phyloP scores from a whole-genome alignment of 2,113 vertebrate genomes.

The Carettochelys insculpta region DNA sequence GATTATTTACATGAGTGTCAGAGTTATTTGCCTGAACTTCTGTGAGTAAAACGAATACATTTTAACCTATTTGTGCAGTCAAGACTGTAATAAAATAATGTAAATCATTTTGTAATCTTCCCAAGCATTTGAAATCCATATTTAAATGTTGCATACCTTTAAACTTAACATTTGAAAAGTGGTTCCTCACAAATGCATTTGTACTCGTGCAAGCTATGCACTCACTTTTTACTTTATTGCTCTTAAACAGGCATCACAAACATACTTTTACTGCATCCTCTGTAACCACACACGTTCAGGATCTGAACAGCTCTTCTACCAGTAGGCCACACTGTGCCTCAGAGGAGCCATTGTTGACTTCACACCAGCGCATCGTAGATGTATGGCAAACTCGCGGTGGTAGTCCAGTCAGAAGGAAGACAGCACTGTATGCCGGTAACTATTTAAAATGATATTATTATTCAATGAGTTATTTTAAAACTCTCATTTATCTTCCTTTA shows the following conservation, averaged over 20 bases:
- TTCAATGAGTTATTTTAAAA: neutral
- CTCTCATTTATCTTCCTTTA: neutral
- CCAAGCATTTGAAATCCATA: neutral
- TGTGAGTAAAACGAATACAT: neutral
- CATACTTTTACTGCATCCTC: conserved; percentile 36
- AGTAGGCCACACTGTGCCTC: neutral
- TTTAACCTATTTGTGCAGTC: neutral
- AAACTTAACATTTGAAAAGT: neutral
- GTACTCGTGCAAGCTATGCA: neutral
- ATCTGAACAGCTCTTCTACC: neutral
- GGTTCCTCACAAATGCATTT: neutral
- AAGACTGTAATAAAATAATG: neutral
- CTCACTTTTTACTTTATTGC: neutral
- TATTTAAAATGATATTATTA: neutral
- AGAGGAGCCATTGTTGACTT: conserved; percentile 22
- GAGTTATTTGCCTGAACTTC: neutral
- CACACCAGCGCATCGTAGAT: neutral
- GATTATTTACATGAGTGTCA: neutral
- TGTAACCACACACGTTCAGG: neutral
- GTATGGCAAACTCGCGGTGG: conserved; percentile 4
- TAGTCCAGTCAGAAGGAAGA: conserved; percentile 57
- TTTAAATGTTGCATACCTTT: neutral
- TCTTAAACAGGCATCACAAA: conserved; percentile 47
- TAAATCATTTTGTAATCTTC: neutral
- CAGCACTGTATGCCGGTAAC: conserved; percentile 72